Evolutionary conservation across 35 echinoderm and acorn worm genomes (phyloP).

Genomic region (Lytechinus pictus): DNA sequence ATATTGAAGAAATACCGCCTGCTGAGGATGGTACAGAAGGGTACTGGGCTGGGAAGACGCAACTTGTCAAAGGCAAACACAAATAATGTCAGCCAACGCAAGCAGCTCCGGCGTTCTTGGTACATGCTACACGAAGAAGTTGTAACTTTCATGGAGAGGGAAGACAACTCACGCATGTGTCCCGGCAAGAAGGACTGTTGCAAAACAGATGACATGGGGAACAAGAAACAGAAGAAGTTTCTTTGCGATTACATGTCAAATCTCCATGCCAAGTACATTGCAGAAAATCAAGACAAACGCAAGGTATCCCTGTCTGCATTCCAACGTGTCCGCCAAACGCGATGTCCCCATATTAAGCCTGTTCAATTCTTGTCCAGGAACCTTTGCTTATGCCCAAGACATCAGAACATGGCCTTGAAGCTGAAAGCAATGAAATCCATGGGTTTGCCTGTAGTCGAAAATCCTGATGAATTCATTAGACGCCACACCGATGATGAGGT

Average conservation of each 20-base stretch:
- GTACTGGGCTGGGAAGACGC: not conserved
- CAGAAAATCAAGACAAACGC: constrained; percentile 58
- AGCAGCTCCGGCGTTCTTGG: not conserved
- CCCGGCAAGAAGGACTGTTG: constrained; percentile 59
- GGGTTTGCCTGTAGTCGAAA: not conserved
- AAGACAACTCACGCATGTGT: constrained; percentile 62
- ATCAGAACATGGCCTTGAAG: constrained; percentile 57
- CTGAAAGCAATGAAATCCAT: constrained; percentile 55
- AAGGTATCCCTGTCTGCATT: constrained; percentile 53
- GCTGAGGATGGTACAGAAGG: not conserved
- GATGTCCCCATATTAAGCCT: constrained; percentile 49
- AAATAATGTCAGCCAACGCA: not conserved
- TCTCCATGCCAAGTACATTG: constrained; percentile 36
- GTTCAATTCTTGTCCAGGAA: constrained; percentile 47
- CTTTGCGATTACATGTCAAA: constrained; percentile 48
- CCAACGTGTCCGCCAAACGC: constrained; percentile 28
- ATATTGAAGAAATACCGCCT: constrained; percentile 49
- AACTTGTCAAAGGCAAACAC: constrained; percentile 43
- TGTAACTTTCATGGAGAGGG: constrained; percentile 46
- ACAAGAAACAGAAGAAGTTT: constrained; percentile 31
- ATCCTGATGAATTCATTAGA: constrained; percentile 64
- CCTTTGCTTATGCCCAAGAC: constrained; percentile 49
- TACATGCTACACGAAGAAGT: constrained; percentile 50
- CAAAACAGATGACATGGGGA: constrained; percentile 36
- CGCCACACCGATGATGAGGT: constrained; percentile 11